Evolutionary conservation across 2,888 invertebrate species (phyloP).

Genomic region (Latrodectus hesperus): DNA sequence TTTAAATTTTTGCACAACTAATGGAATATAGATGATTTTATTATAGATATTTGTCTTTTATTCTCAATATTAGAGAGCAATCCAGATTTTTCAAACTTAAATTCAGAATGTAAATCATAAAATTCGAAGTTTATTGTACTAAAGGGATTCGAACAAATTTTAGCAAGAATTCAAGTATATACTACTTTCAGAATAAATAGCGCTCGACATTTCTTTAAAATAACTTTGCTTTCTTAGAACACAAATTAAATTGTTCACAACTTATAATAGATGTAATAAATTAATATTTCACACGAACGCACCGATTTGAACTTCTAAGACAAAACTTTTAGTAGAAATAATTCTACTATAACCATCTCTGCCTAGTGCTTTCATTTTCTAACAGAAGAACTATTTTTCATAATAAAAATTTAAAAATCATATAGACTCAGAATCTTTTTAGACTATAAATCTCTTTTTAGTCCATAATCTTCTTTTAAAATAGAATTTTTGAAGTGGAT

Average conservation of each 20-base stretch:
- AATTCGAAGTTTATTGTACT: no score
- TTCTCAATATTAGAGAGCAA: no score
- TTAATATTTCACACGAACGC: background rate
- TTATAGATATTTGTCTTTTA: no score
- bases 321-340: constrained; percentile 6
- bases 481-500: no score
- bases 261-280: background rate
- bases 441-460: no score
- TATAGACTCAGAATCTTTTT: no score
- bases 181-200: constrained; percentile 2
- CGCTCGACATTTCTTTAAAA: background rate
- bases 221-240: constrained; percentile 4
- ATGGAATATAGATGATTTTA: no score
- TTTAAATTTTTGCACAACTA: no score
- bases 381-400: background rate
- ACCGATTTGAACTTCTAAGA: background rate
- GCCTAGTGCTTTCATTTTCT: constrained; percentile 57
- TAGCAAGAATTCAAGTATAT: constrained; percentile 11
- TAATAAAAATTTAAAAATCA: no score
- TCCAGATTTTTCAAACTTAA: no score
- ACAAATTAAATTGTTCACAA: constrained; percentile 3
- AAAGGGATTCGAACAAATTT: background rate
- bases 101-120: no score
- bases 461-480: no score
- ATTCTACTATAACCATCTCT: constrained; percentile 27